Evolutionary conservation across 2,797 vertebrate species (phyloP), one percentile per base, ranked within the genome.

Genomic region (Myotis daubentonii): DNA sequence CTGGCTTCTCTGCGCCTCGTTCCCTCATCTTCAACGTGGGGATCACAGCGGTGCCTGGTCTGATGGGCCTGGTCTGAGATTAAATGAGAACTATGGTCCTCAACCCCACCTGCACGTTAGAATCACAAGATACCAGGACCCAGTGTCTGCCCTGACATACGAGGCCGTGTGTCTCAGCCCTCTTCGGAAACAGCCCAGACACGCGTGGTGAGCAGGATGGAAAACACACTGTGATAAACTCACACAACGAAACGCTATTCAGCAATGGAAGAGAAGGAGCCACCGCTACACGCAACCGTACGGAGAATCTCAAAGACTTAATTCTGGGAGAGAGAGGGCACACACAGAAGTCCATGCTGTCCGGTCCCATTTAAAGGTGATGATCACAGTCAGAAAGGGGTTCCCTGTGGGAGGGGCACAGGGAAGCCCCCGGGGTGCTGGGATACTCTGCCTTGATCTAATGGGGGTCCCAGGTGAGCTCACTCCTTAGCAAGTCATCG

Each of bases 111-210:
- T 72, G 47, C 17, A 4, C 0, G 2, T 53, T 4, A 47, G 60
- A 72, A n/a, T 75, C 30, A 13, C 13, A 17, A 20, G 68, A 19
- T 0, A 20, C 36, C 30, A 10, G 41, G 16, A 5, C 2, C 49
- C 1, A 0, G 5, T 16, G 16, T 3, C 20, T 0, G 8, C 30
- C 9, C 20, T 3, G 5, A 57, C 33, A 2, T 4, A 6, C 20
- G 33, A 9, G 20, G 51, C 20, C 30, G 3, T n/a, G 30, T 3
- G 1, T 8, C 70, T 41, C 25, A 41, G 41, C 72, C 36, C 4
- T 36, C 10, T 47, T 15, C 19, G 62, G 30, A 30, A 44, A 60
- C 23, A 3, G 41, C 16, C 25, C 38, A 19, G 13, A 71, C 1
- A 3, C 17, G 60, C 36, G 15, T 12, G 57, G 6, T 1, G 22